Evolutionary conservation across 1,140 invertebrate species (phyloP).

Genomic region (Stenopsyche tienmushanensis): DNA sequence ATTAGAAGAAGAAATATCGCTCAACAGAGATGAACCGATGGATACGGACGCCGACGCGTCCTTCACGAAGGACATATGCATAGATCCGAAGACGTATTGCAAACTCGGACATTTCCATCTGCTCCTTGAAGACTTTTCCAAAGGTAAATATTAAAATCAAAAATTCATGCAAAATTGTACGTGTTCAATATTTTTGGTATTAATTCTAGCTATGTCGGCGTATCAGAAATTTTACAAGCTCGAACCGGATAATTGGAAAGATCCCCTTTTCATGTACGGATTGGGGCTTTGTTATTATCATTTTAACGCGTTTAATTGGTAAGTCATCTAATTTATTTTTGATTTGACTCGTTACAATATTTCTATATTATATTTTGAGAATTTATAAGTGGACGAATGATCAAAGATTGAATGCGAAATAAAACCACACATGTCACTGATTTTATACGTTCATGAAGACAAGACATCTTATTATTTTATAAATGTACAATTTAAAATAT

Average conservation of each 20-base stretch:
- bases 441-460: too few species aligned
- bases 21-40: conserved; percentile 32
- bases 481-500: too few species aligned
- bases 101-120: conserved; percentile 93
- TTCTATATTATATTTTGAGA: background rate
- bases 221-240: conserved; percentile 89
- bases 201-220: conserved; percentile 87
- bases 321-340: conserved; percentile 63
- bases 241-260: conserved; percentile 84
- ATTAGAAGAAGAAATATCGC: conserved; percentile 24
- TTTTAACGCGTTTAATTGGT: conserved; percentile 94
- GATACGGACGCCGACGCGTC: conserved; percentile 41
- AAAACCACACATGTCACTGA: background rate
- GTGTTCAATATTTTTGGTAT: too few species aligned
- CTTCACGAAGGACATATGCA: conserved; percentile 64
- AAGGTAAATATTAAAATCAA: conserved; percentile 66
- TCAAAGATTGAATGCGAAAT: too few species aligned
- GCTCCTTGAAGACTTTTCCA: conserved; percentile 84
- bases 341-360: background rate
- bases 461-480: too few species aligned
- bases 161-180: too few species aligned
- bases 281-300: conserved; percentile 94
- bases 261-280: conserved; percentile 89
- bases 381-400: too few species aligned
- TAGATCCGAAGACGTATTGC: conserved; percentile 89